Percentiles rank a stretch among this genome's conserved stretches.
Evolutionary conservation across 1,140 invertebrate species (phyloP).

Genomic region (Micrasema minimum): DNA sequence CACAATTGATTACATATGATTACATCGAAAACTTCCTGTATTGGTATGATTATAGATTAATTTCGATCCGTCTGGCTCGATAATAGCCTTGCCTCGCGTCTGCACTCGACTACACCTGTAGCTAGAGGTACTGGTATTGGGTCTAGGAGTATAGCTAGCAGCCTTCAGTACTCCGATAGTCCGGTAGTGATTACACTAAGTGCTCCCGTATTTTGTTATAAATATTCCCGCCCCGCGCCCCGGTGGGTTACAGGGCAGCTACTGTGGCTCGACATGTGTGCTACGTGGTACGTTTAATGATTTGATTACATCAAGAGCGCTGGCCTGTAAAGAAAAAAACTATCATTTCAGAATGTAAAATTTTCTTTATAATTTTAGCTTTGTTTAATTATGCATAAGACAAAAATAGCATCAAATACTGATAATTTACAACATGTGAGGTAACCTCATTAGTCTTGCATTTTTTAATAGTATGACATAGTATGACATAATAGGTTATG

Average conservation of each 20-base stretch:
- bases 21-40: slow-evolving; percentile 50
- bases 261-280: slow-evolving; percentile 19
- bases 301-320: slow-evolving; percentile 8
- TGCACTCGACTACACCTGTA: no score
- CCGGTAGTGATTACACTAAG: slow-evolving; percentile 34
- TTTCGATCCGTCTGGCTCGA: slow-evolving; percentile 34
- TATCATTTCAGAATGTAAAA: slow-evolving; percentile 1
- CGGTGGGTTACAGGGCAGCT: not conserved
- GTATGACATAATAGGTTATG: no score
- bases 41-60: slow-evolving; percentile 43
- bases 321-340: not conserved
- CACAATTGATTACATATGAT: slow-evolving; percentile 50
- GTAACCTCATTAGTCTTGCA: no score
- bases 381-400: no score
- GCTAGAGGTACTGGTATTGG: no score
- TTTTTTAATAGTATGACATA: no score
- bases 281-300: slow-evolving; percentile 1
- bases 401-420: no score
- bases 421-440: no score
- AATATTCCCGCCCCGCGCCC: not conserved
- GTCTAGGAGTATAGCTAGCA: no score
- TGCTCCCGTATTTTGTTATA: slow-evolving; percentile 39
- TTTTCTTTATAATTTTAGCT: no score
- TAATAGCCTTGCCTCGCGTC: slow-evolving; percentile 1
- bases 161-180: not conserved